Conservation (phyloP, 2,113 vertebrate species). For the Xenus cinereus region DNA sequence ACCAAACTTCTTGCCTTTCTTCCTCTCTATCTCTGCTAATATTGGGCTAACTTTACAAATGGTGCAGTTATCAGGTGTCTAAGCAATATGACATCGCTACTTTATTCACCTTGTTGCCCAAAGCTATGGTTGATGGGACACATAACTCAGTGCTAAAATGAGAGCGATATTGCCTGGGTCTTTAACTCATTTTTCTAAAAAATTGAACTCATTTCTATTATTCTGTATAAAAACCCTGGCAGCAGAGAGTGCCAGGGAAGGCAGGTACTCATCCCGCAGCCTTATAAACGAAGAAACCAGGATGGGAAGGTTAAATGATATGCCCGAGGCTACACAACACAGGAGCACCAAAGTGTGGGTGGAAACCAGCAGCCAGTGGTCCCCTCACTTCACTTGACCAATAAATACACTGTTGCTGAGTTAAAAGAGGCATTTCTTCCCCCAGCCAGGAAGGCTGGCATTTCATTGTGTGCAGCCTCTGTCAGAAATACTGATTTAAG, state of each 20-base stretch:
- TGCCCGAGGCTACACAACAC: neutral
- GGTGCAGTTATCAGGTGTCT: neutral
- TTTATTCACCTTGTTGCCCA: slow-evolving; percentile 2
- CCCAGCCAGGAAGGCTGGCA: neutral
- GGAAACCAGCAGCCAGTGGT: neutral
- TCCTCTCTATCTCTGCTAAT: neutral
- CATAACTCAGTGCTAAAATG: slow-evolving; percentile 24
- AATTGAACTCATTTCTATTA: neutral
- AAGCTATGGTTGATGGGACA: neutral
- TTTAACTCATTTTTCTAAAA: slow-evolving; percentile 8
- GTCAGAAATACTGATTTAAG: neutral
- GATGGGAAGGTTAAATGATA: neutral
- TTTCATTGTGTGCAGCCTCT: neutral
- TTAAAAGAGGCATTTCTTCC: neutral
- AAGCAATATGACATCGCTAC: neutral
- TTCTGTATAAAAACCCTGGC: neutral
- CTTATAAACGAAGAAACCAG: neutral
- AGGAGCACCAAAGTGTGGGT: neutral
- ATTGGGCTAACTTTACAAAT: neutral
- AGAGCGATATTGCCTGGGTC: neutral
- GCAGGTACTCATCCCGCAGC: neutral
- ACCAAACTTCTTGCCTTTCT: neutral
- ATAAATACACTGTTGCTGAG: accelerated
- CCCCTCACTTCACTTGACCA: neutral
- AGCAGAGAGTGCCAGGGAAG: neutral